Evolutionary conservation across 2,888 invertebrate species (phyloP).

Genomic region (Melanchra persicariae): DNA sequence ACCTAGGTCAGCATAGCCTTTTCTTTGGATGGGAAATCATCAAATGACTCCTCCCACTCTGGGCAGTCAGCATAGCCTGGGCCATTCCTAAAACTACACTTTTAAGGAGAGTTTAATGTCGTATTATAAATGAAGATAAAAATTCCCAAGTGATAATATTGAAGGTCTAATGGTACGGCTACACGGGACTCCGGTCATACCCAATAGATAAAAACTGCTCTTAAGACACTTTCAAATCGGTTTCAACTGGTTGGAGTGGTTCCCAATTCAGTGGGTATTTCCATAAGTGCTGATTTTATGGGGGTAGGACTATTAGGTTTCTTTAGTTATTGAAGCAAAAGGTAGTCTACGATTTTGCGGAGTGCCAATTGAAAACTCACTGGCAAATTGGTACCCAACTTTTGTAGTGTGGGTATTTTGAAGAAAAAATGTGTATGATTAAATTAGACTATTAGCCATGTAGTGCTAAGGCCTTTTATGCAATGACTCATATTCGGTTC

Average conservation of each 20-base stretch:
- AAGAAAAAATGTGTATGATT: too few relatives aligned
- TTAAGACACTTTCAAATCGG: slow-evolving; percentile 14
- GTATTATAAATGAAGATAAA: slow-evolving; percentile 23
- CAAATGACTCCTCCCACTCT: too few relatives aligned
- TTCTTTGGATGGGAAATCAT: too few relatives aligned
- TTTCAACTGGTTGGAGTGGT: neutral
- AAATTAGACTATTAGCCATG: too few relatives aligned
- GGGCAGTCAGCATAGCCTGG: neutral
- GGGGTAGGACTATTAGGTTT: neutral
- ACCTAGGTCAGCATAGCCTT: neutral
- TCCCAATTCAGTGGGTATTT: slow-evolving; percentile 10
- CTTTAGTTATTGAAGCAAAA: neutral
- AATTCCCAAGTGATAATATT: slow-evolving; percentile 26
- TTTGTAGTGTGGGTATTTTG: too few relatives aligned
- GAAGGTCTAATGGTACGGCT: slow-evolving; percentile 20
- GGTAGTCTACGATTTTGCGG: neutral
- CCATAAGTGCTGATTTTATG: slow-evolving; percentile 12
- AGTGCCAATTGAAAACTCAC: neutral
- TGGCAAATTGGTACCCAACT: neutral
- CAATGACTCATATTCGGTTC: too few relatives aligned
- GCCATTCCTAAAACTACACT: slow-evolving; percentile 5
- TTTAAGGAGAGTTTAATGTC: neutral
- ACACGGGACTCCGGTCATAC: neutral
- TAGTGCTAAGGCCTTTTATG: too few relatives aligned
- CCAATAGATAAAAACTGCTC: slow-evolving; percentile 22